Base-by-base conservation (phyloP, 2,888 invertebrate species). In the Tanaodytes sp. region DNA sequence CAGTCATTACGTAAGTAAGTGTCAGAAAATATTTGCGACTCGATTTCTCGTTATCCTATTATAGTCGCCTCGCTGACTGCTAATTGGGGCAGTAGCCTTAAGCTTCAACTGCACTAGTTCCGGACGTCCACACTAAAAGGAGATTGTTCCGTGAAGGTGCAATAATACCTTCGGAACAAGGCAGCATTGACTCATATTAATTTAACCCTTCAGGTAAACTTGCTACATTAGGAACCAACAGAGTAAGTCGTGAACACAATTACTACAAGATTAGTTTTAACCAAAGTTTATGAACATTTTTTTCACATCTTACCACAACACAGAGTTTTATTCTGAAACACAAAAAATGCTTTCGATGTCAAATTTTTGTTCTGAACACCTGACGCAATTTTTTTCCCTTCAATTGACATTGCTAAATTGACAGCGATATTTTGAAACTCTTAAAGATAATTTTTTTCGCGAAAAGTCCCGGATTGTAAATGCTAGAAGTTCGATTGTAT, bases 21-120 rank as follows among this genome's bases (percentile, higher is more conserved):
- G 66, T 66, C 59, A 59, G 66, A 66, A 66, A 59, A 66, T 66
- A 66, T 66, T 66, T 66, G 59, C 54, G 54, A 66, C 59, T 66
- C 66, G 54, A 59, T 67, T 62, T 61, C 61, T 61, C 61, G 55
- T 67, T 57, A 67, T 67, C 61, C 61, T 62, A 61, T 67, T 67
- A 67, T 57, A 49, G 43, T 51, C 67, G 61, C 55, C 61, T 19
- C 14, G 67, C 61, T 57, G 61, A 37, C 20, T 61, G 61, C 67
- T 67, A 67, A 67, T 67, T 67, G 57, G 49, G 33, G 45, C 61
- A 67, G 61, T 61, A 61, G 51, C 61, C 67, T 61, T 67, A 67
- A 61, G 61, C 61, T 57, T 45, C 43, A 31, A 55, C 49, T 62
- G 67, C 39, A 61, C 43, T 39, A 67, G 55, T 67, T 67, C 45